Conservation (phyloP, 2,797 vertebrate genomes). For the Lacerta viridis region DNA sequence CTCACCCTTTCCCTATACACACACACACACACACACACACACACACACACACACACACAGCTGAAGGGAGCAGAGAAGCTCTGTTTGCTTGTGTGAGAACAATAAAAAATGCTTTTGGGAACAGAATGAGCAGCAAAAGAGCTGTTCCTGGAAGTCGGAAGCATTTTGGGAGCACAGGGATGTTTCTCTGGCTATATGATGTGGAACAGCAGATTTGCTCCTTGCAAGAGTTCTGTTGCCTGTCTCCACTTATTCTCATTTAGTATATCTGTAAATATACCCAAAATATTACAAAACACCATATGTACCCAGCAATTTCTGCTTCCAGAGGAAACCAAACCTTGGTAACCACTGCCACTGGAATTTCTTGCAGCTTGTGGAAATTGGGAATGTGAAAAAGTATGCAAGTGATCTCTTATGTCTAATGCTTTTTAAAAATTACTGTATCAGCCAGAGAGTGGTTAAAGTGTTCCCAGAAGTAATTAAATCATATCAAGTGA, state of each 20-base stretch:
- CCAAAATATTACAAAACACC: neutral
- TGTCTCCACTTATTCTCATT: neutral
- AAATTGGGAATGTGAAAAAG: neutral
- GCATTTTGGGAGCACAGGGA: no score
- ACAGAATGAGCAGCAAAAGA: neutral
- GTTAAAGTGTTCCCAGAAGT: conserved; percentile 20
- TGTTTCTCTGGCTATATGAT: neutral
- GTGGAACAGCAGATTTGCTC: neutral
- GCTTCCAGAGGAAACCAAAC: neutral
- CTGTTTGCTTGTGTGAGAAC: neutral
- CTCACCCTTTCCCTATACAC: no score
- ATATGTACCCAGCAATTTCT: neutral
- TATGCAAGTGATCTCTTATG: neutral
- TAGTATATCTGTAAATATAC: neutral
- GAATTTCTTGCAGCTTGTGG: neutral
- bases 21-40: neutral
- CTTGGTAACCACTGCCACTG: neutral
- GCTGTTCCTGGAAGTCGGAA: neutral
- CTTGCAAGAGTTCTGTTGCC: neutral
- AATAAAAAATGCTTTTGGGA: neutral
- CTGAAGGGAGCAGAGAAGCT: neutral
- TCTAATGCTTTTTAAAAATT: neutral
- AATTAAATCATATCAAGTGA: conserved; percentile 1
- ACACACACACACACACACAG: neutral
- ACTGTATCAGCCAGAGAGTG: neutral